Conservation (phyloP, 2,113 vertebrate species). For the Motacilla tschutschensis region DNA sequence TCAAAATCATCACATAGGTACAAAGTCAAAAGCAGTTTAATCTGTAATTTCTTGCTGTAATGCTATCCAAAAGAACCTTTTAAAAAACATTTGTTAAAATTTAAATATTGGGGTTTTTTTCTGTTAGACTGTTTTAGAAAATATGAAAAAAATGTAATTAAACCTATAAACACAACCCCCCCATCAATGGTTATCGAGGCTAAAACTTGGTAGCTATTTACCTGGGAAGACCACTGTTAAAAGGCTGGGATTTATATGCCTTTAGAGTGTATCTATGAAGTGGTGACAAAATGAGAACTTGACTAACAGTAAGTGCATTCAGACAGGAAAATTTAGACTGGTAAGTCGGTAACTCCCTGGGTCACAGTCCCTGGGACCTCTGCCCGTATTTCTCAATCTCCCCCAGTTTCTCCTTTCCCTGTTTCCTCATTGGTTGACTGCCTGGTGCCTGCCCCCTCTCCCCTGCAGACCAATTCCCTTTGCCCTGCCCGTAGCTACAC, state of each 20-base stretch:
- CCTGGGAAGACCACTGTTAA: not conserved
- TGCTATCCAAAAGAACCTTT: not conserved
- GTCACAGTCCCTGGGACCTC: no score
- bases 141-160: not conserved
- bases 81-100: fast-evolving
- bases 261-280: not conserved
- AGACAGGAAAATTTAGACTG: not conserved
- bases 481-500: no score
- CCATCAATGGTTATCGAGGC: not conserved
- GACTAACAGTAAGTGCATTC: not conserved
- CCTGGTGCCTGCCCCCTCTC: no score
- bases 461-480: no score
- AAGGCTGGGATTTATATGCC: not conserved
- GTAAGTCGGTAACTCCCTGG: not conserved
- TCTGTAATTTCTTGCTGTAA: not conserved
- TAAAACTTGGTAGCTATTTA: not conserved
- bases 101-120: not conserved
- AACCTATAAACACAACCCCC: not conserved
- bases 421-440: no score
- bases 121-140: not conserved
- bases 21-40: not conserved
- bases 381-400: no score
- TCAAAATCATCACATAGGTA: not conserved
- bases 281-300: not conserved
- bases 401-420: no score